A percentile compares a stretch with the other conserved stretches of the same genome.
These are phyloP conservation scores for Henricia sp. DNA, from an alignment of 53 echinoderm and acorn worm species.

Conservation along the genomic window DNA sequence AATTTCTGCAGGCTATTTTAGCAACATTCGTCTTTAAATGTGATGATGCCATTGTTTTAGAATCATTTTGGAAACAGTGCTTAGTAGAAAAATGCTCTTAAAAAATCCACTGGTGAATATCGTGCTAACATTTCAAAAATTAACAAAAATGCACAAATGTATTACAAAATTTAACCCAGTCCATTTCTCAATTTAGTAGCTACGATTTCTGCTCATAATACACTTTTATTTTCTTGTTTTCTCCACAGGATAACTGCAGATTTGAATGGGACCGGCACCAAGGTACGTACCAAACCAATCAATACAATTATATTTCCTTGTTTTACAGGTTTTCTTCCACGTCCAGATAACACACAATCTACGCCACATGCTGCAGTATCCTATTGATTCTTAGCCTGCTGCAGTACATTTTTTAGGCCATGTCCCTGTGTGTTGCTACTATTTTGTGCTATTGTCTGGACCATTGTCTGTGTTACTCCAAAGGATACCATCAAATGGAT, in stretches of 20 bases:
- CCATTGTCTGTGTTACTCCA: neutral
- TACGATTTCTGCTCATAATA: too few relatives aligned
- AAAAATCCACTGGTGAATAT: too few relatives aligned
- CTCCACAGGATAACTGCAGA: slow-evolving; percentile 35
- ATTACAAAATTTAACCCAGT: too few relatives aligned
- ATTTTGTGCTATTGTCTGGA: neutral
- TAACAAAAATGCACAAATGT: too few relatives aligned
- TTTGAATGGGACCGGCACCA: slow-evolving; percentile 54
- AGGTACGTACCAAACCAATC: slow-evolving; percentile 39
- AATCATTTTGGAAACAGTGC: too few relatives aligned
- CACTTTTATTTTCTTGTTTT: neutral
- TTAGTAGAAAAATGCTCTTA: too few relatives aligned
- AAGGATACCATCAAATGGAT: slow-evolving; percentile 12
- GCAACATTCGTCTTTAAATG: too few relatives aligned
- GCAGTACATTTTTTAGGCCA: neutral
- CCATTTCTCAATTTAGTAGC: too few relatives aligned
- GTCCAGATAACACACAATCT: slow-evolving; percentile 12
- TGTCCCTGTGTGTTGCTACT: neutral
- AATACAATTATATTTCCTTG: slow-evolving; percentile 11
- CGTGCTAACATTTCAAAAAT: too few relatives aligned
- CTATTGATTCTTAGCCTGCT: neutral
- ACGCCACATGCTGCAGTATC: neutral
- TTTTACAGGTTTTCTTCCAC: neutral
- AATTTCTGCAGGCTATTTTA: too few relatives aligned
- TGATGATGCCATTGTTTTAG: too few relatives aligned